These are phyloP conservation scores for Miichthys miiuy DNA, from an alignment of 2,797 vertebrate species.

Conservation along the genomic window DNA sequence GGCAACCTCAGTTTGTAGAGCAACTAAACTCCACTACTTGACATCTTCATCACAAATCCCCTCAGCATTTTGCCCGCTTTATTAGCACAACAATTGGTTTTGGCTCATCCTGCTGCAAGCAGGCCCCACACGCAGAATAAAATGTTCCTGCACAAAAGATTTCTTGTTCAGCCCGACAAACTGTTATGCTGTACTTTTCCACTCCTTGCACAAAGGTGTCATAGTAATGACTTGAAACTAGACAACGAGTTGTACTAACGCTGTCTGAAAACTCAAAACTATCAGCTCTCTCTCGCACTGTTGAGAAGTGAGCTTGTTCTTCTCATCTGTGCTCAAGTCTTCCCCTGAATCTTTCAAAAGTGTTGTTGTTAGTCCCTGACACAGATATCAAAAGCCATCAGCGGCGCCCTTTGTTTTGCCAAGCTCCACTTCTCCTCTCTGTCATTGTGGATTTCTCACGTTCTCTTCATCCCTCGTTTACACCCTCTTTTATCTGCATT, in stretches of 20 bases:
- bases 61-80: too few species aligned
- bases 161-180: neutral
- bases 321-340: constrained; percentile 19
- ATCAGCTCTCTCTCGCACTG: constrained; percentile 12
- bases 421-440: constrained; percentile 38
- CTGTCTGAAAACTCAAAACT: neutral
- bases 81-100: too few species aligned
- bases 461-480: constrained; percentile 20
- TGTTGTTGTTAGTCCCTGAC: constrained; percentile 41
- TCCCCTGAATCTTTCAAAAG: constrained; percentile 50
- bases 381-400: constrained; percentile 55
- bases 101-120: too few species aligned
- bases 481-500: constrained; percentile 41
- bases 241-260: neutral
- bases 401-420: constrained; percentile 45
- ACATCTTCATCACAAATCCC: too few species aligned
- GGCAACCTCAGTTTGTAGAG: too few species aligned
- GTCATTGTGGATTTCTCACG: constrained; percentile 45
- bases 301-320: constrained; percentile 23
- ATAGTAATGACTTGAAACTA: constrained; percentile 13
- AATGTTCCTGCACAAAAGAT: neutral
- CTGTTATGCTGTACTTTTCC: neutral
- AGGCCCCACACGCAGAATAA: neutral
- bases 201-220: constrained; percentile 14
- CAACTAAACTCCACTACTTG: too few species aligned